Conservation (phyloP, 2,888 invertebrate species). For the Thysanoteuthis rhombus region DNA sequence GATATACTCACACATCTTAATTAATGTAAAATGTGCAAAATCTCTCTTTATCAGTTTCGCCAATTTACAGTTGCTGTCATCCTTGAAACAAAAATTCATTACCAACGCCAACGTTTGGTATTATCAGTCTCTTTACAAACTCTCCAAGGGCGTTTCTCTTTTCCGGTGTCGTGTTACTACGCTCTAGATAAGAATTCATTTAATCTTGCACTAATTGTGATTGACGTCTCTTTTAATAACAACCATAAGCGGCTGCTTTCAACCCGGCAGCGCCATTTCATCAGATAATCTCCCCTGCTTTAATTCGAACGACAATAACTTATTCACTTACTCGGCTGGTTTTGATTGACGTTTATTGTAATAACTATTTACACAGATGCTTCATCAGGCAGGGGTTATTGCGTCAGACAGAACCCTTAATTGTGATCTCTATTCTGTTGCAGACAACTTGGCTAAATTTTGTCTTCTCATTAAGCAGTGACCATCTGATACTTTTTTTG, state of each 20-base stretch:
- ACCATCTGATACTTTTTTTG: too few species aligned
- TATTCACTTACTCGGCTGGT: neutral
- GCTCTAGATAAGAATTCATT: neutral
- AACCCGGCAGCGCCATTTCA: neutral
- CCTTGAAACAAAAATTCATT: neutral
- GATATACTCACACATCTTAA: neutral
- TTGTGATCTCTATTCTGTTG: too few species aligned
- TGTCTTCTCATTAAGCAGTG: too few species aligned
- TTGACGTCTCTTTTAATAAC: constrained; percentile 12
- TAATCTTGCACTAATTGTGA: neutral
- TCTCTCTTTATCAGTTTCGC: neutral
- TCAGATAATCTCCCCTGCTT: neutral
- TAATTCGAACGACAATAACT: neutral
- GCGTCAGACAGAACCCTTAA: too few species aligned
- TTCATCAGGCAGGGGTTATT: too few species aligned
- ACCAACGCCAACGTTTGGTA: neutral
- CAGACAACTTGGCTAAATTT: too few species aligned
- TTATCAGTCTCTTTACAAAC: neutral
- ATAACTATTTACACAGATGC: neutral
- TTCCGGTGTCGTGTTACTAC: neutral
- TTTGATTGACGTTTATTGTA: neutral
- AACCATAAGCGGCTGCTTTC: constrained; percentile 12
- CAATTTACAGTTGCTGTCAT: neutral
- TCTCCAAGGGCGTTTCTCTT: neutral
- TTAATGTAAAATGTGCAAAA: neutral